Percentiles rank a stretch among this genome's conserved stretches.
Evolutionary conservation across 2,888 invertebrate species (phyloP).

Genomic region (Serrognathus titanus): DNA sequence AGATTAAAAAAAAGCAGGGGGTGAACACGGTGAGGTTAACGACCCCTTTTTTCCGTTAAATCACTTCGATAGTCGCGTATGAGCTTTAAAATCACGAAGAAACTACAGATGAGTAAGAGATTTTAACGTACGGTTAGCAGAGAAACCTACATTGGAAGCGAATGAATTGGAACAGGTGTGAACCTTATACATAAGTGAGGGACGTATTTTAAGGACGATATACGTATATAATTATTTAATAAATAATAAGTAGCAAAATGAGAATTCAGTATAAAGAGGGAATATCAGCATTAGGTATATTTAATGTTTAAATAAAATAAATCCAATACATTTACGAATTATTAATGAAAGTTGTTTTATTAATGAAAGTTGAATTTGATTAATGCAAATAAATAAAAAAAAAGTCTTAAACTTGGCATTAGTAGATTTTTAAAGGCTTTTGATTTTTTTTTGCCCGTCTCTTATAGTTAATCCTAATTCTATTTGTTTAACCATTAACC

Average conservation of each 20-base stretch:
- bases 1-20: not conserved
- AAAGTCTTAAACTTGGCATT: too few species aligned
- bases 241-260: not conserved
- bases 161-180: not conserved
- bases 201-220: not conserved
- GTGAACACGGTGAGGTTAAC: not conserved
- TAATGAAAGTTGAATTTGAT: too few species aligned
- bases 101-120: conserved; percentile 11
- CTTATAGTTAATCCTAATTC: too few species aligned
- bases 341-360: too few species aligned
- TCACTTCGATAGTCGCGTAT: not conserved
- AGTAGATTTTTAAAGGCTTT: too few species aligned
- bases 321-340: too few species aligned
- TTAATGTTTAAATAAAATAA: too few species aligned
- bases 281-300: too few species aligned
- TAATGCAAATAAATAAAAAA: too few species aligned
- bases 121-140: conserved; percentile 21
- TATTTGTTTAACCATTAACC: too few species aligned
- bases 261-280: too few species aligned
- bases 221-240: not conserved
- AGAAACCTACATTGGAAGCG: conserved; percentile 13
- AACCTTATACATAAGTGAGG: not conserved
- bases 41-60: not conserved
- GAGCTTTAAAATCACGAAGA: not conserved
- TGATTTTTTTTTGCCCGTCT: too few species aligned